Evolutionary conservation across 2,113 vertebrate species (phyloP).

Genomic region (Rynchops niger): DNA sequence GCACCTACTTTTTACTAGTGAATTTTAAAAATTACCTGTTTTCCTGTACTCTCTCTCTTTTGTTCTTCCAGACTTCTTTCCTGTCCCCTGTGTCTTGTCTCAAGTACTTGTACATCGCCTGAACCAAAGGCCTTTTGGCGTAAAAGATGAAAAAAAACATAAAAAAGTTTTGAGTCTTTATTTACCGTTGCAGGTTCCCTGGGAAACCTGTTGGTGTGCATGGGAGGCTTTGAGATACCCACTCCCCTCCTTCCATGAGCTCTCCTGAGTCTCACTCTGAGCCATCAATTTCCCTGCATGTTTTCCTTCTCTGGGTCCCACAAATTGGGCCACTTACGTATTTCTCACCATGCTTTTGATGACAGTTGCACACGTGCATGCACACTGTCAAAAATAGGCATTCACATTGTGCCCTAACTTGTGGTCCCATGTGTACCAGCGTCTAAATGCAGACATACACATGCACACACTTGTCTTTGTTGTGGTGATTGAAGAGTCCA

Average conservation of each 20-base stretch:
- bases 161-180: neutral
- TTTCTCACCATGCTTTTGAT: neutral
- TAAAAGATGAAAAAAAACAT: neutral
- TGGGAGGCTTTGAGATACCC: neutral
- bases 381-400: neutral
- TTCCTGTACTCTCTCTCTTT: neutral
- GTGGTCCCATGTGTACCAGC: rapidly evolving
- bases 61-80: neutral
- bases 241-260: neutral
- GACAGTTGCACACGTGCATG: rapidly evolving
- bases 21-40: neutral
- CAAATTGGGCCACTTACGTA: too few species aligned
- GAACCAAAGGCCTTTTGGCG: neutral
- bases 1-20: neutral
- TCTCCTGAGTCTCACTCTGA: neutral
- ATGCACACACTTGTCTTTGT: neutral
- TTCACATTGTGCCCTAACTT: neutral
- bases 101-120: neutral
- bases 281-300: neutral
- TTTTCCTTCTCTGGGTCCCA: neutral
- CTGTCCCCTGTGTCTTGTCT: neutral
- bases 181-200: neutral
- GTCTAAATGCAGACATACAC: neutral
- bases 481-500: neutral
- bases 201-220: neutral